These are phyloP conservation scores for Drosophila sp. DNA, from an alignment of 1,140 invertebrate species.

Conservation along the genomic window DNA sequence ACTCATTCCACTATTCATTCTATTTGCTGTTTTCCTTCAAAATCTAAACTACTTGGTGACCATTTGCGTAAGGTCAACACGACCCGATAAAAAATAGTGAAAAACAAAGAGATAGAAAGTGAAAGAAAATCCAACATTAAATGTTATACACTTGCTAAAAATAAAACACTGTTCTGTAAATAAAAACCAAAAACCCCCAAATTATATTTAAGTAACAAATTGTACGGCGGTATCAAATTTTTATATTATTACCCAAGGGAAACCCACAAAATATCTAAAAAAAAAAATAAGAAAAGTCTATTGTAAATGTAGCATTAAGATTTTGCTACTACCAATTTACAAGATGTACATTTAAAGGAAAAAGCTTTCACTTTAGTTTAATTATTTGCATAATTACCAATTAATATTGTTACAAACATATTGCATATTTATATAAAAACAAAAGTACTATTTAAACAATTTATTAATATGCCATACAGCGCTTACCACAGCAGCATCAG, in stretches of 20 bases:
- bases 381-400: slow-evolving; percentile 79
- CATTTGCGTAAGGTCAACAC: slow-evolving; percentile 20
- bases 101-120: slow-evolving; percentile 16
- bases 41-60: not conserved
- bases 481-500: slow-evolving; percentile 63
- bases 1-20: slow-evolving; percentile 11
- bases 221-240: slow-evolving; percentile 62
- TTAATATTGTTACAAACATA: slow-evolving; percentile 82
- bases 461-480: slow-evolving; percentile 74
- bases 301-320: slow-evolving; percentile 77
- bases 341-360: slow-evolving; percentile 78
- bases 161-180: slow-evolving; percentile 53
- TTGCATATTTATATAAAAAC: slow-evolving; percentile 72
- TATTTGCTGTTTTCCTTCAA: slow-evolving; percentile 4
- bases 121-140: slow-evolving; percentile 57
- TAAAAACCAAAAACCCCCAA: slow-evolving; percentile 60
- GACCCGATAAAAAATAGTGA: slow-evolving; percentile 17
- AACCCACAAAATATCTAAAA: slow-evolving; percentile 20
- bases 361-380: slow-evolving; percentile 83
- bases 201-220: slow-evolving; percentile 59
- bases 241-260: slow-evolving; percentile 57
- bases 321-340: slow-evolving; percentile 83
- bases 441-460: slow-evolving; percentile 58
- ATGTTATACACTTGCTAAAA: slow-evolving; percentile 58
- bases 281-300: slow-evolving; percentile 46